phyloP scores from a whole-genome alignment of 2,888 invertebrate species.

The Elysia crispata region DNA sequence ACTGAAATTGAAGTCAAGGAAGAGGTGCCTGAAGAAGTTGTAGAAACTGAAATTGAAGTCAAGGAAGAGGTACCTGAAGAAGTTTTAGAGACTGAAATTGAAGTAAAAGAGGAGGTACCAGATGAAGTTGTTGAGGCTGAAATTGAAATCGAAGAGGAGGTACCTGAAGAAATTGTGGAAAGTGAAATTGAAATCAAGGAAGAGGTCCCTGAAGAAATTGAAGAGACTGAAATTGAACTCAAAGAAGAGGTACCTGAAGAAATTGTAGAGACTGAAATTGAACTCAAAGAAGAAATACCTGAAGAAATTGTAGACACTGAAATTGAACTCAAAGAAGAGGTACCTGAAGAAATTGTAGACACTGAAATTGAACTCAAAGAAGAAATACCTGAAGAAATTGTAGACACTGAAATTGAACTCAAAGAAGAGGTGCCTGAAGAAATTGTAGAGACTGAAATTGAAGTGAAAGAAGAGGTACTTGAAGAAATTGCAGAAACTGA shows the following conservation, averaged over 20 bases:
- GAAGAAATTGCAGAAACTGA: conserved; percentile 80
- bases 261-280: conserved; percentile 48
- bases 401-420: too few species aligned
- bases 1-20: conserved; percentile 76
- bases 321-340: conserved; percentile 30
- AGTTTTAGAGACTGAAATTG: conserved; percentile 77
- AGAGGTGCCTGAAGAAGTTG: conserved; percentile 52
- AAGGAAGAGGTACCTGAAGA: conserved; percentile 78
- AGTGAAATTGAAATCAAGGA: conserved; percentile 46
- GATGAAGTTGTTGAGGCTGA: conserved; percentile 80
- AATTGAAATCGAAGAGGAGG: conserved; percentile 29
- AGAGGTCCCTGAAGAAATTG: conserved; percentile 80
- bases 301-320: conserved; percentile 80
- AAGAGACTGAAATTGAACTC: too few species aligned
- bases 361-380: conserved; percentile 47
- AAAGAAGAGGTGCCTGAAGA: conserved; percentile 81
- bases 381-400: conserved; percentile 80
- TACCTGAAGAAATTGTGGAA: conserved; percentile 52
- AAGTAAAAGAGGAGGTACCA: conserved; percentile 47
- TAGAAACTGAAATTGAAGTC: conserved; percentile 43
- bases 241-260: conserved; percentile 81
- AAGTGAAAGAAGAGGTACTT: conserved; percentile 47
- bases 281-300: conserved; percentile 48
- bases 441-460: conserved; percentile 48
- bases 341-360: conserved; percentile 53